Evolutionary conservation across 2,888 invertebrate genomes (phyloP).

Genomic region (Micropterix aruncella): DNA sequence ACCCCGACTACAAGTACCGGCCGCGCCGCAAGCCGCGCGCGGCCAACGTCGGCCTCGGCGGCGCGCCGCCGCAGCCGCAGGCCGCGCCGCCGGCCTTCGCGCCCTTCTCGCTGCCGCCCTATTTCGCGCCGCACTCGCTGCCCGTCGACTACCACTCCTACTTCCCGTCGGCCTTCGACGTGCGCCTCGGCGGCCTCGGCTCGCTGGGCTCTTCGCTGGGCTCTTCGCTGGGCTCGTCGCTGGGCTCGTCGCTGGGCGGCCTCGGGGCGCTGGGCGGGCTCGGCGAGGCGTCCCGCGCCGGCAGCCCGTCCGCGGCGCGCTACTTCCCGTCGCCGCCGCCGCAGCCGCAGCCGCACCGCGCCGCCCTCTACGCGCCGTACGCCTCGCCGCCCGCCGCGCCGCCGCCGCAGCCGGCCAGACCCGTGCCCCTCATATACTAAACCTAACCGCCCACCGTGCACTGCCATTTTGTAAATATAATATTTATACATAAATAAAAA

Average conservation of each 20-base stretch:
- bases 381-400: slow-evolving; percentile 32
- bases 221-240: slow-evolving; percentile 26
- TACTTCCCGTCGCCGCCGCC: slow-evolving; percentile 47
- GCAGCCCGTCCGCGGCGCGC: slow-evolving; percentile 52
- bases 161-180: slow-evolving; percentile 41
- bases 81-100: slow-evolving; percentile 33
- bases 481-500: too few relatives aligned
- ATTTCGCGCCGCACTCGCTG: slow-evolving; percentile 47
- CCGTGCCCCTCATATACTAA: slow-evolving; percentile 60
- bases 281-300: slow-evolving; percentile 38
- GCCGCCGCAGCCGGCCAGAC: slow-evolving; percentile 37
- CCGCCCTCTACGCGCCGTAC: slow-evolving; percentile 38
- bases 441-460: too few relatives aligned
- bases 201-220: slow-evolving; percentile 32
- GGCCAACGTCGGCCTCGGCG: slow-evolving; percentile 30
- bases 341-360: slow-evolving; percentile 37
- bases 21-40: slow-evolving; percentile 64
- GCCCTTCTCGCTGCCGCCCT: slow-evolving; percentile 46
- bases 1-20: slow-evolving; percentile 83
- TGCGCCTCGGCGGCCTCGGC: slow-evolving; percentile 23
- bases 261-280: too few relatives aligned
- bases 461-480: too few relatives aligned
- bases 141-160: slow-evolving; percentile 42
- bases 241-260: slow-evolving; percentile 24
- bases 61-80: slow-evolving; percentile 15